These are phyloP conservation scores for Lamellibrachia luymesi DNA, from an alignment of 1,140 invertebrate species.

Conservation along the genomic window DNA sequence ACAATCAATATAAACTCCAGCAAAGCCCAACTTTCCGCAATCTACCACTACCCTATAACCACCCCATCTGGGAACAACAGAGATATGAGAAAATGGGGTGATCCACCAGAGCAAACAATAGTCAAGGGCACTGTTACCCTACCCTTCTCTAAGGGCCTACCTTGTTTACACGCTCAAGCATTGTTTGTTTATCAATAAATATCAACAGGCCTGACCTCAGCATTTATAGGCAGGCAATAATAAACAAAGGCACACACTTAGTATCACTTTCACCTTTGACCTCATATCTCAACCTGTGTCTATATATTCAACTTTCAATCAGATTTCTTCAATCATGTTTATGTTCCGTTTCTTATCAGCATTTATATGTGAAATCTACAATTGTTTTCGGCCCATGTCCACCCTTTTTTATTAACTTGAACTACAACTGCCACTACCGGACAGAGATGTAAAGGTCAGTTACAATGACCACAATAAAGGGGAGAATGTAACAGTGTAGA, in stretches of 20 bases:
- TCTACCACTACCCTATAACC: too few species aligned
- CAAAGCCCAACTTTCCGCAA: too few species aligned
- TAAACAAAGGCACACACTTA: neutral
- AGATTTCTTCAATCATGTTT: neutral
- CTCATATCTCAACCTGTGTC: neutral
- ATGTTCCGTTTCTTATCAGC: neutral
- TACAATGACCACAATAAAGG: neutral
- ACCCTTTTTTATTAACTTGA: neutral
- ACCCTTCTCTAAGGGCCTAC: too few species aligned
- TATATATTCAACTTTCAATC: neutral
- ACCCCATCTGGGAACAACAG: too few species aligned
- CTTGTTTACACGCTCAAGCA: too few species aligned
- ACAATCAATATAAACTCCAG: too few species aligned
- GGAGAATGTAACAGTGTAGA: neutral
- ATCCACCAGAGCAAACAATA: too few species aligned
- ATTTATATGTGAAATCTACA: neutral
- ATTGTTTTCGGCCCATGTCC: neutral
- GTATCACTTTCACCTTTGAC: neutral
- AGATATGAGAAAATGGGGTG: too few species aligned
- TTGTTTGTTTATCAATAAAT: neutral
- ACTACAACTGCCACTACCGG: neutral
- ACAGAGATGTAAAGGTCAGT: too few species aligned
- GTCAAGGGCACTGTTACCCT: too few species aligned
- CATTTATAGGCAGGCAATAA: neutral
- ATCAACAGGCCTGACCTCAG: neutral